phyloP scores from a whole-genome alignment of 2,797 vertebrate species.

The Sandelia bainsii region DNA sequence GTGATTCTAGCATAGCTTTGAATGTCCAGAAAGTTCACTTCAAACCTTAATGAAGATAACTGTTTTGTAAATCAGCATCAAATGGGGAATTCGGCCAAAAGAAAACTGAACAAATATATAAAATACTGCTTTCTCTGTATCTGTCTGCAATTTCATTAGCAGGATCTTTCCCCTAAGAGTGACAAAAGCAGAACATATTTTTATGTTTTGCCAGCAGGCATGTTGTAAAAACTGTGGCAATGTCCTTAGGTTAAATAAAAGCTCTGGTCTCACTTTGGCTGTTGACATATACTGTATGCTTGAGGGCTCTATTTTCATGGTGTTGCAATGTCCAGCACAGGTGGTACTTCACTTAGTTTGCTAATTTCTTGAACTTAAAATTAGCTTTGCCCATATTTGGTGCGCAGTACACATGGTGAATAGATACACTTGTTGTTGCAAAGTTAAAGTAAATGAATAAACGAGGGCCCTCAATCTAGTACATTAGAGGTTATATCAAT shows the following conservation, averaged over 20 bases:
- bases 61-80: not conserved
- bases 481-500: not conserved
- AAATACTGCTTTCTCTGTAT: slow-evolving; percentile 3
- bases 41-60: slow-evolving; percentile 9
- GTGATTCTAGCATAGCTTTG: slow-evolving; percentile 7
- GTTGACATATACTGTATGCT: slow-evolving; percentile 8
- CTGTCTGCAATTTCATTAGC: slow-evolving; percentile 22
- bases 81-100: not conserved
- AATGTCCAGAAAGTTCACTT: slow-evolving; percentile 11
- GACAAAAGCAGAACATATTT: slow-evolving; percentile 15
- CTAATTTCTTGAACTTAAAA: not conserved
- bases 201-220: slow-evolving; percentile 33
- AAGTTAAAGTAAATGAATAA: too few relatives aligned
- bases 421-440: too few relatives aligned
- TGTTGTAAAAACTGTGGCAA: slow-evolving; percentile 19
- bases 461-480: too few relatives aligned
- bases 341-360: not conserved
- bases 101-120: not conserved
- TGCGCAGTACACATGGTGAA: too few relatives aligned
- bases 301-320: not conserved
- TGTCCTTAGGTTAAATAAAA: slow-evolving; percentile 33
- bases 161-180: not conserved
- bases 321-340: not conserved
- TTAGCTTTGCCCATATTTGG: not conserved
- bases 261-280: not conserved